Evolutionary conservation across 2,113 vertebrate species (phyloP), one percentile per base, ranked within the genome.

Genomic region (Phylloscopus trochilus): DNA sequence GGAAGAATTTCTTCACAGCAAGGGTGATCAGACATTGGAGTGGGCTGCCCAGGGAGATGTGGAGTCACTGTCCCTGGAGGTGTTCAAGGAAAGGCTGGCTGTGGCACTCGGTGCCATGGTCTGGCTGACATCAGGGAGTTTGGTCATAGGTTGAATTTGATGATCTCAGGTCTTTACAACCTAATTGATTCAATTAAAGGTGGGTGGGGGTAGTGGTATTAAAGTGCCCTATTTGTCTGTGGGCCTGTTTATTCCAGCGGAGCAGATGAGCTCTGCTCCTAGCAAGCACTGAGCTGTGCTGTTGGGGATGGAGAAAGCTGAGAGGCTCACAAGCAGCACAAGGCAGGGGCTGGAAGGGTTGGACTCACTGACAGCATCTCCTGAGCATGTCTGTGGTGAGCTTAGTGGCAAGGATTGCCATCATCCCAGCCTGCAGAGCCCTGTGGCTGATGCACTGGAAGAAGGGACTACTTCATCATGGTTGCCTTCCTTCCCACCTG

Each of bases 211-310:
- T 6, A 5, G 11, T 6, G 20, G 30, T 28, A 2, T 31, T 3
- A 6, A 24, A 47, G 31, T 2, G 2, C 9, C 6, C 15, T 0
- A 2, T 67, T 58, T 79, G 23, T 30, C 6, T 52, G 0, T 5
- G 6, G 39, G n/a, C 28, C 3, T 18, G 10, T 26, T 82, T 55
- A 3, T 23, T 58, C 7, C 1, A 4, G 35, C 10, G 0, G 7
- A 26, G 37, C 12, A 30, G 26, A 8, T 82, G 11, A 52, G 35
- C 26, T 64, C 33, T 39, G 30, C 43, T 35, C 12, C 4, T 47
- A 2, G 5, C 8, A 23, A 7, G n/a, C 31, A 2, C 15, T 11
- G 27, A 23, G 19, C 13, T 19, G 52, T 52, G 30, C 47, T 51
- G 1, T 24, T 37, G 13, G 28, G 11, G 35, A 16, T 63, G 43